Conservation (phyloP, 2,888 invertebrate species). For the Bombylius major region DNA sequence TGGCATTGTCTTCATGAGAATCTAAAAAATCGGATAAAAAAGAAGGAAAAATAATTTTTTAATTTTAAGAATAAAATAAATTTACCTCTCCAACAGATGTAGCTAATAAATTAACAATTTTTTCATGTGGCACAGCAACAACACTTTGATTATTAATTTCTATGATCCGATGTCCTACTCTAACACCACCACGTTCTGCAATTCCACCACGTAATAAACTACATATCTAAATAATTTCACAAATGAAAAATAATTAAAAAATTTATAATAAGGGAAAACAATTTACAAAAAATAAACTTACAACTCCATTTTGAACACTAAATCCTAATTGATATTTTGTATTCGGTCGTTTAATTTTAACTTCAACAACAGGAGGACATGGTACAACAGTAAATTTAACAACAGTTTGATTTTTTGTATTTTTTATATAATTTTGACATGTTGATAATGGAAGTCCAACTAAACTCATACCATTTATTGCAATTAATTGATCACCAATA, state of each 20-base stretch:
- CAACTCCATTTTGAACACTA: slow-evolving; percentile 99
- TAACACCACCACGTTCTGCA: slow-evolving; percentile 95
- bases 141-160: slow-evolving; percentile 99
- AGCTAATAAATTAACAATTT: slow-evolving; percentile 96
- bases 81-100: slow-evolving; percentile 97
- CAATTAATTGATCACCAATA: slow-evolving; percentile 98
- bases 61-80: background rate
- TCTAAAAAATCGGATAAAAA: slow-evolving; percentile 47
- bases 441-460: slow-evolving; percentile 95
- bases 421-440: slow-evolving; percentile 98
- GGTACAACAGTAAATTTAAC: slow-evolving; percentile 98
- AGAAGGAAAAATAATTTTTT: background rate
- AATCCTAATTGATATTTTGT: slow-evolving; percentile 99
- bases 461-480: slow-evolving; percentile 95
- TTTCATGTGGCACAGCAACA: slow-evolving; percentile 98
- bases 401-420: slow-evolving; percentile 95
- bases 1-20: slow-evolving; percentile 99
- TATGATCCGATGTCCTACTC: slow-evolving; percentile 98
- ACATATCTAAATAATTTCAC: slow-evolving; percentile 62
- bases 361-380: slow-evolving; percentile 98
- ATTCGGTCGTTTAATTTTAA: slow-evolving; percentile 96
- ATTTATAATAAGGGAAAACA: background rate
- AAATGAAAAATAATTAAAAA: background rate
- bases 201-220: slow-evolving; percentile 95
- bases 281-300: slow-evolving; percentile 37